Evolutionary conservation across 1,140 invertebrate genomes (phyloP).

Genomic region (Elysia chlorotica): DNA sequence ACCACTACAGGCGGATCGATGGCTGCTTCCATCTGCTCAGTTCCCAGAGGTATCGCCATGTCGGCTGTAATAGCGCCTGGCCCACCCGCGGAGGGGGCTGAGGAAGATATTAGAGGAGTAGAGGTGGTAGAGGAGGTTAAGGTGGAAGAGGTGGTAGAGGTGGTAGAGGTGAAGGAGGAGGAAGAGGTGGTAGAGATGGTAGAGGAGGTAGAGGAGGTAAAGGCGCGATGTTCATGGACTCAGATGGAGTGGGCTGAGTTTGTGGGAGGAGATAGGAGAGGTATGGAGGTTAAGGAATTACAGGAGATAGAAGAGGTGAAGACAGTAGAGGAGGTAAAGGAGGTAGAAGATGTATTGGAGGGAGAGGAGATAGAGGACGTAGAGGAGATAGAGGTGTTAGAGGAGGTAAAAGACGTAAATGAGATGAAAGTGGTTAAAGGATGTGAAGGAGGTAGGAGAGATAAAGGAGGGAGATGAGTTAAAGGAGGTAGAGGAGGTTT

Average conservation of each 20-base stretch:
- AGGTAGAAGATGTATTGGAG: background rate
- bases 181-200: background rate
- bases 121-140: background rate
- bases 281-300: too few relatives aligned
- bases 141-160: background rate
- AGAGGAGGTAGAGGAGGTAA: background rate
- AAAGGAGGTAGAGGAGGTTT: too few relatives aligned
- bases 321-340: background rate
- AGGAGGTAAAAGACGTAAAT: background rate
- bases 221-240: too few relatives aligned
- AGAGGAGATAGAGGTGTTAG: background rate
- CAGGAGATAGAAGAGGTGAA: constrained; percentile 6
- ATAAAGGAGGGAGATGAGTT: too few relatives aligned
- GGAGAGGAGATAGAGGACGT: background rate
- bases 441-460: background rate
- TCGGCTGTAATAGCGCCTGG: too few relatives aligned
- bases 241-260: too few relatives aligned
- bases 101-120: background rate
- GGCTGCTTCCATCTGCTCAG: too few relatives aligned
- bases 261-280: background rate
- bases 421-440: background rate
- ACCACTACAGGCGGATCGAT: too few relatives aligned
- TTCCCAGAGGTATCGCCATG: too few relatives aligned
- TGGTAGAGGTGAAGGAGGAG: too few relatives aligned
- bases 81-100: too few relatives aligned